phyloP scores from a whole-genome alignment of 2,888 invertebrate genomes.

The Idaea biselata region DNA sequence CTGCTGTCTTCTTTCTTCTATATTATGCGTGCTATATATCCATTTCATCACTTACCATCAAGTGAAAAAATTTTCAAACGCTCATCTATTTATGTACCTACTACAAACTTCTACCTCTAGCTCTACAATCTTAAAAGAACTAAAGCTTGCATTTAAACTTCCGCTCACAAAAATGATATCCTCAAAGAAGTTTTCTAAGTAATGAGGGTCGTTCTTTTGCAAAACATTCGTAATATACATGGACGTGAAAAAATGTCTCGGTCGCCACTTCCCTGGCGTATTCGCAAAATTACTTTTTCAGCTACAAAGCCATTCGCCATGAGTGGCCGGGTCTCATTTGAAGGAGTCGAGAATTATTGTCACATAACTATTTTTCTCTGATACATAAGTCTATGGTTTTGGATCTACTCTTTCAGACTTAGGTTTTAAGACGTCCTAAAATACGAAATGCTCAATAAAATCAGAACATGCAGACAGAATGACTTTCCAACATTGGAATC shows the following conservation, averaged over 20 bases:
- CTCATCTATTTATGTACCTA: too few species aligned
- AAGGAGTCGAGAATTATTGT: not conserved
- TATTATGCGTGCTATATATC: too few species aligned
- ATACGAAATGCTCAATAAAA: too few species aligned
- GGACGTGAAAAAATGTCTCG: conserved; percentile 27
- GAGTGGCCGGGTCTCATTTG: not conserved
- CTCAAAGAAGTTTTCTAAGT: conserved; percentile 14
- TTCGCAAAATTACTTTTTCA: conserved; percentile 7
- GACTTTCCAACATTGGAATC: too few species aligned
- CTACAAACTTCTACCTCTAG: too few species aligned
- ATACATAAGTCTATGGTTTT: too few species aligned
- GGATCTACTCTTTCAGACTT: too few species aligned
- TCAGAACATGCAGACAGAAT: too few species aligned
- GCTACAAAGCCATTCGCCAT: conserved; percentile 2
- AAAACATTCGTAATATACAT: conserved; percentile 27
- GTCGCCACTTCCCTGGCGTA: conserved; percentile 18
- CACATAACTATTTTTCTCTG: not conserved
- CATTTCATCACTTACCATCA: too few species aligned
- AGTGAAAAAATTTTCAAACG: too few species aligned
- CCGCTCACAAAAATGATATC: not conserved
- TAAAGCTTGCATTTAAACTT: not conserved
- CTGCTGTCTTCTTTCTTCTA: too few species aligned
- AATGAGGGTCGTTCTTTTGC: conserved; percentile 36
- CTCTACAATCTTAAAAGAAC: conserved; percentile 1
- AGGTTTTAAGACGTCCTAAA: too few species aligned